Evolutionary conservation across 2,888 invertebrate genomes (phyloP), one percentile per base, ranked within the genome.

Genomic region (Horisme vitalbata): DNA sequence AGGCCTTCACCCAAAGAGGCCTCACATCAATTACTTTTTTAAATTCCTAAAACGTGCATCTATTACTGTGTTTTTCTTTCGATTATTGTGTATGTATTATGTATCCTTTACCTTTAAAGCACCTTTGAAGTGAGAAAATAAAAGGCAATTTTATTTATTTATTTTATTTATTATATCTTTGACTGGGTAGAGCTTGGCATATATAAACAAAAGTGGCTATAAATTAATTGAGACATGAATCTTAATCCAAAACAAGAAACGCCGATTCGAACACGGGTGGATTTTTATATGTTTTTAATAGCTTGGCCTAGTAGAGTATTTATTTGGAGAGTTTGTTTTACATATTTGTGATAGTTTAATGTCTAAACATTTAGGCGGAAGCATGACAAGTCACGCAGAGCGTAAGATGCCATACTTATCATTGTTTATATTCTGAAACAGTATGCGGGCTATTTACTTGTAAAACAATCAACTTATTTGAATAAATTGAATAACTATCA

Each of bases 261-360:
- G 52, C 52, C 58, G 48, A 68, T 65, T 66, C 60, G 60, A 68
- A 61, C 57, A 55, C 31, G 10, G 53, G 59, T 59, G 63, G 52
- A 59, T 61, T 63, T 75, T 77, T 68, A 76, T 67, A 60, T 57
- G 52, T 65, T 70, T 77, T 76, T 76, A 73, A 79, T 75, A 65
- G 71, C 61, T 31, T 38, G 37, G 32, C 41, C 39, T 32, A 41
- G 38, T 45, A 49, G 20, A 48, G 58, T 69, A 71, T 74, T 74
- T 75, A 75, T 77, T 71, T 73, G 73, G 75, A 79, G 55, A 64
- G 45, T 51, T 52, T 65, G 66, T 74, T 76, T 71, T 69, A 73
- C 68, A 65, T 65, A 65, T 71, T 67, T 64, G 63, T 70, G 63
- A 69, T 48, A 63, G 69, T 65, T 71, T 69, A 65, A 69, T 69